Evolutionary conservation across 1,140 invertebrate species (phyloP).

Genomic region (Musca vetustissima): DNA sequence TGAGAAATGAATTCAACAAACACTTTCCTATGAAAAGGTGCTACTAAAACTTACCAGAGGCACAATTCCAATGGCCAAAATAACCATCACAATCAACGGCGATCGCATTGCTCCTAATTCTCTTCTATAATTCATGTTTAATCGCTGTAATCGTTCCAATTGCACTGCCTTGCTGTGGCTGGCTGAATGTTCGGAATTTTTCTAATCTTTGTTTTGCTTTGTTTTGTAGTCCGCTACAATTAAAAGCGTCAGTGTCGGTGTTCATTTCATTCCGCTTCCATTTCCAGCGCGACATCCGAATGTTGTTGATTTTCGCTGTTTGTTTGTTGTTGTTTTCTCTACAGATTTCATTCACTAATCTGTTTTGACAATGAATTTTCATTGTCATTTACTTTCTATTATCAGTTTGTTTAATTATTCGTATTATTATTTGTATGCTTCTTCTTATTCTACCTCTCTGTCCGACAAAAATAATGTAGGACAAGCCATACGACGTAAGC

Average conservation of each 20-base stretch:
- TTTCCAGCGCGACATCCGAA: background rate
- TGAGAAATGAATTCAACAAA: background rate
- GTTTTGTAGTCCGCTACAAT: background rate
- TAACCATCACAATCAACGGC: background rate
- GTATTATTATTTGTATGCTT: no score
- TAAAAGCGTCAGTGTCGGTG: no score
- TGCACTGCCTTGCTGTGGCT: background rate
- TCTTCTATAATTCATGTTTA: conserved; percentile 8
- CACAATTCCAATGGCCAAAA: background rate
- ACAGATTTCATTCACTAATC: background rate
- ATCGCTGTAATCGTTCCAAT: conserved; percentile 5
- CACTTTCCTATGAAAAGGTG: background rate
- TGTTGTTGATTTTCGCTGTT: background rate
- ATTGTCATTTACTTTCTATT: background rate
- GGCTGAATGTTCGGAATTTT: background rate
- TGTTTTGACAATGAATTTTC: conserved; percentile 12
- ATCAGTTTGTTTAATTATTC: background rate
- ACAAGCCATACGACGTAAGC: no score
- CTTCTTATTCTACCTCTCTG: no score
- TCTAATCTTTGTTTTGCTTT: conserved; percentile 11
- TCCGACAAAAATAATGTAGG: no score
- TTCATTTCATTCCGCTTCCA: no score
- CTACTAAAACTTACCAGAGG: background rate
- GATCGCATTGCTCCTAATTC: background rate
- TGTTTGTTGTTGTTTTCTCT: conserved; percentile 4